Base-by-base conservation (phyloP, 1,140 invertebrate species). In the Vanessa atalanta region DNA sequence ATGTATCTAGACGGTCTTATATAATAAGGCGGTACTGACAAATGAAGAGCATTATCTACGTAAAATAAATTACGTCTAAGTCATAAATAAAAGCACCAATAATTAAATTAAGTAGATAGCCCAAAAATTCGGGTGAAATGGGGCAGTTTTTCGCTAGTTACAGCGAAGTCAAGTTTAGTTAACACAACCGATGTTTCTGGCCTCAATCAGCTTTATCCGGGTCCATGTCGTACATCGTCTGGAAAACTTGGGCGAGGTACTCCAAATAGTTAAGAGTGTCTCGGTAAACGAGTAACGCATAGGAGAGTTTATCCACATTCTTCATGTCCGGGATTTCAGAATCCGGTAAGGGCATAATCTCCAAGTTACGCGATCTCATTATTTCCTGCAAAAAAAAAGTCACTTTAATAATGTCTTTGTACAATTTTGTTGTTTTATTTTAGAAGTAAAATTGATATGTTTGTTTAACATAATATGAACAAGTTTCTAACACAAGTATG, bases 251-350 rank as follows among this genome's bases (percentile, higher is more conserved):
- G 12, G 67, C 74, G 55, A 92, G 78, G 70, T 92, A 92, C 16
- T 91, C 85, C 79, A 92, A 76, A 70, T 89, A 91, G 73, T 88
- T 88, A 12, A 92, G 80, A 11, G 89, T 90, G 68, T 91, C 90
- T 50, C 90, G 77, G 81, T 91, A 92, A 12, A 92, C 82, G 47
- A 86, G 80, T 11, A 88, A 75, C 8, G 83, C 84, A 57, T 79
- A 75, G 2, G 72, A 75, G 48, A 88, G 65, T 67, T 82, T 83
- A 53, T 89, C 81, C 3, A 76, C 63, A 13, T 80, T 65, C 47
- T 80, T 79, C 69, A 91, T 78, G 23, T 83, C 75, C 0, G 88
- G 89, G 16, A 90, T 72, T 70, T 92, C 90, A 0, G 76, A 78
- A 51, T 88, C 81, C 14, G 53, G 75, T n/a, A 92, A 73, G 2